Evolutionary conservation across 2,797 vertebrate species (phyloP), one percentile per base, ranked within the genome.

Genomic region (Crocodylus rhombifer): DNA sequence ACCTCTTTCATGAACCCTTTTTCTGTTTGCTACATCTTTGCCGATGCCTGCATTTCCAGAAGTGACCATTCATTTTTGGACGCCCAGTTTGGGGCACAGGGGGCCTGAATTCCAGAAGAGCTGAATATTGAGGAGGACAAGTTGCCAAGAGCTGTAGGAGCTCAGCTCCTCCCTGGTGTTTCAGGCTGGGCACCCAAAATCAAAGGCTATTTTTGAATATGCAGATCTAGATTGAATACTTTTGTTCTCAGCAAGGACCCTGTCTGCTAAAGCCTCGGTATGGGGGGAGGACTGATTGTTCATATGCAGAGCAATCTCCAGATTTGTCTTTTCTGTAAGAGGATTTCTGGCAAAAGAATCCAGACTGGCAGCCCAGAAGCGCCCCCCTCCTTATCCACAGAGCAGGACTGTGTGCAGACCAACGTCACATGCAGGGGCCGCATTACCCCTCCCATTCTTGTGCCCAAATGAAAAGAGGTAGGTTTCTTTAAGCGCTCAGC

Each of bases 311-410:
- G 61, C 76, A 77, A 36, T 73, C 28, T 65, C 83, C 88, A 89
- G 86, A 92, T 86, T 75, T 78, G 63, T 69, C 83, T 55, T 82
- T 86, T 67, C 42, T 9, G 18, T 0, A 61, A 95, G 94, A 95
- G 92, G 82, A 92, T 82, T 65, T 14, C 93, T 93, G 93, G 93
- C 93, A 83, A 51, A 91, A 84, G 23, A 16, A 95, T 95, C 94
- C 1, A 36, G 91, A 95, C 90, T 87, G 81, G 95, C 87, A 11
- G 88, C 94, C 95, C 96, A 83, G 91, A 88, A 78, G 4, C 1
- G 20, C 89, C 42, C 42, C 33, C 42, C 42, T 42, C 42, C 42
- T 42, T 42, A 42, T 42, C 42, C 42, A 42, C 42, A 42, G 42
- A 42, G 8, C 42, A 42, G 42, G 42, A 42, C 42, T 42, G 42